These are phyloP conservation scores for Anthopleura xanthogrammica DNA, from an alignment of 92 coral and sea anemone genomes.

Conservation along the genomic window DNA sequence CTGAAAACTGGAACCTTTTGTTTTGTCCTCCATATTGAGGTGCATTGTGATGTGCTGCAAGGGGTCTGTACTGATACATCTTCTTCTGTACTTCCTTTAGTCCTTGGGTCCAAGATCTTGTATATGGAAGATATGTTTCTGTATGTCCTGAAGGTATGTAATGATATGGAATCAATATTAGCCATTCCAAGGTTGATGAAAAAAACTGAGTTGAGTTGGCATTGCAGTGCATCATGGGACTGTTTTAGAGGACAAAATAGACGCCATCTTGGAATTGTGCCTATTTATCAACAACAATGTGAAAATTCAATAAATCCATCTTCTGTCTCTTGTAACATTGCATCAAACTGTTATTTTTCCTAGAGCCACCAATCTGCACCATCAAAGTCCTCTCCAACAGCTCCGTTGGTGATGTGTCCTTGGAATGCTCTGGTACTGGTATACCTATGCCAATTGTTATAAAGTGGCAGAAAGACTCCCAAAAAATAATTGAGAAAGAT, in stretches of 20 bases:
- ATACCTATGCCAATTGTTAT: constrained; percentile 65
- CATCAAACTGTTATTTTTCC: neutral
- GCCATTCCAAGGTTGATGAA: too few species aligned
- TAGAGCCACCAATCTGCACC: constrained; percentile 64
- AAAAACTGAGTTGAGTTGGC: too few species aligned
- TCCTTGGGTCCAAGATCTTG: constrained; percentile 70
- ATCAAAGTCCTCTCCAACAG: constrained; percentile 28
- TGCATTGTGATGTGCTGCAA: too few species aligned
- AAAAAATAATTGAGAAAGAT: constrained; percentile 14
- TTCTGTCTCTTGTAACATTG: neutral
- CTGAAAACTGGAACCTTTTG: too few species aligned
- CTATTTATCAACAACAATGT: neutral
- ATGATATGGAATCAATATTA: neutral
- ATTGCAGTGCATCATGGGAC: too few species aligned
- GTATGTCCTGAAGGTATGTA: constrained; percentile 73
- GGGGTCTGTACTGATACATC: neutral
- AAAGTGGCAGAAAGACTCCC: constrained; percentile 55
- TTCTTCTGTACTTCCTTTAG: constrained; percentile 30
- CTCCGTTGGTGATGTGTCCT: constrained; percentile 46
- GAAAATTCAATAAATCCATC: neutral
- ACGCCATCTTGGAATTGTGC: too few species aligned
- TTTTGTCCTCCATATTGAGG: too few species aligned
- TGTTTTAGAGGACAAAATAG: too few species aligned
- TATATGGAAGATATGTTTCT: constrained; percentile 41
- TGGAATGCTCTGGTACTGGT: constrained; percentile 66